phyloP scores from a whole-genome alignment of 2,797 vertebrate species.

The Meda fulgida region DNA sequence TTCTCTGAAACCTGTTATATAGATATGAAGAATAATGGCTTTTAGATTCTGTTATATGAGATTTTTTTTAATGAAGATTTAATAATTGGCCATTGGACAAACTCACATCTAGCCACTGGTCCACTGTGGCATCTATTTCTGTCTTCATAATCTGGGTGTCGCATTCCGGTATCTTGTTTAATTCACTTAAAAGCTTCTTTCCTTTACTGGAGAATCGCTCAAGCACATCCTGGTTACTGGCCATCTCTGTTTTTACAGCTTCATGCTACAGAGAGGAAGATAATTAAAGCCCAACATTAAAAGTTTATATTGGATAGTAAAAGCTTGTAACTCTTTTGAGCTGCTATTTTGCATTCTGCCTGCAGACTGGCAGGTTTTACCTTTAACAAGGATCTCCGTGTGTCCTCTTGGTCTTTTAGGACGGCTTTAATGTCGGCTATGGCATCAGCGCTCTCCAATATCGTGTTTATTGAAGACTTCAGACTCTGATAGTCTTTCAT shows the following conservation, averaged over 20 bases:
- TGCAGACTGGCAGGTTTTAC: slow-evolving; percentile 69
- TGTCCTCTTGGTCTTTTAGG: slow-evolving; percentile 89
- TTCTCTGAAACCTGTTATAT: slow-evolving; percentile 86
- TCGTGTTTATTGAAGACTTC: slow-evolving; percentile 81
- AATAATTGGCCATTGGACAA: neutral
- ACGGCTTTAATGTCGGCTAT: slow-evolving; percentile 79
- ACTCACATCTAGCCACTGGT: slow-evolving; percentile 97
- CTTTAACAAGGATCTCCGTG: slow-evolving; percentile 86
- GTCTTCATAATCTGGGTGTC: slow-evolving; percentile 80
- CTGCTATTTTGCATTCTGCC: neutral
- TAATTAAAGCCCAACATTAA: slow-evolving; percentile 23
- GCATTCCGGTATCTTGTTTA: slow-evolving; percentile 88
- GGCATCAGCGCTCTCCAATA: slow-evolving; percentile 82
- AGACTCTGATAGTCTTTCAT: slow-evolving; percentile 89
- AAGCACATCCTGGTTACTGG: slow-evolving; percentile 84
- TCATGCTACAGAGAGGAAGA: slow-evolving; percentile 82
- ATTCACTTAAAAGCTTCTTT: slow-evolving; percentile 86
- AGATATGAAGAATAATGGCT: neutral
- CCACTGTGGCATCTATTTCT: slow-evolving; percentile 87
- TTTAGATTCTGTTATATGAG: neutral
- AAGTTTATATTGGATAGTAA: neutral
- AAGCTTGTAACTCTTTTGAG: neutral
- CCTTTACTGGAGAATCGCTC: slow-evolving; percentile 90
- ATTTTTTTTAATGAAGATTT: neutral
- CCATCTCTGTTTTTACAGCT: slow-evolving; percentile 84